Base-by-base conservation (phyloP, 1,140 invertebrate genomes). In the Caenorhabditis brenneri region DNA sequence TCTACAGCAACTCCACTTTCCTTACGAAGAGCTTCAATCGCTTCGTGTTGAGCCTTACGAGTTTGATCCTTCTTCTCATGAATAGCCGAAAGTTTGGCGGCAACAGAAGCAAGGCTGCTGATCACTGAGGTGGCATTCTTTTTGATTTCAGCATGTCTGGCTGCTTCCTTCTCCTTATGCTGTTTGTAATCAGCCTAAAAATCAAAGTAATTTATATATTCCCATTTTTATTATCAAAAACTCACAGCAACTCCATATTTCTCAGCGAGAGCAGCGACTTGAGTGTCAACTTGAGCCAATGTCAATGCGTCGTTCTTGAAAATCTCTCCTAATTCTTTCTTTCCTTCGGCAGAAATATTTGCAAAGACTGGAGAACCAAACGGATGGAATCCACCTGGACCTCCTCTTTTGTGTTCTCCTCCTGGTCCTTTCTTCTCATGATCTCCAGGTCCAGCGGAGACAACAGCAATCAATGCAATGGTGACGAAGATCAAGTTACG, bases 231-330 rank as follows among this genome's bases (percentile, higher is more conserved):
- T n/a, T n/a, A n/a, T n/a, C n/a, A n/a, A n/a, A n/a, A n/a, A 65
- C 58, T 65, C 19, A 65, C 58, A 65, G 58, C 58, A 65, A 65
- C 29, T 65, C 58, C 58, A 36, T 65, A 65, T 33, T 65, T 65
- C 16, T 65, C 58, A 65, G 58, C 58, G 16, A 65, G 31, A 65
- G 58, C 29, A 33, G 58, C 58, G 24, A 65, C 36, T 65, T 65
- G 58, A 19, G 58, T 36, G 31, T 65, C 58, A 65, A 7, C 58
- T 65, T 65, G 58, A 33, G 58, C 58, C 29, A 65, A 33, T 19
- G 58, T 65, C 29, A 65, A 36, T 4, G 29, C 31, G 1, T 65
- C 58, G 19, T 65, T 65, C 58, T 65, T 65, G 31, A 65, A 65
- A 33, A 65, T 31, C 12, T 10, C 58, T 6, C 1, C 29, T 12